Evolutionary conservation across 2,888 invertebrate species (phyloP).

Genomic region (Penaeus monodon): DNA sequence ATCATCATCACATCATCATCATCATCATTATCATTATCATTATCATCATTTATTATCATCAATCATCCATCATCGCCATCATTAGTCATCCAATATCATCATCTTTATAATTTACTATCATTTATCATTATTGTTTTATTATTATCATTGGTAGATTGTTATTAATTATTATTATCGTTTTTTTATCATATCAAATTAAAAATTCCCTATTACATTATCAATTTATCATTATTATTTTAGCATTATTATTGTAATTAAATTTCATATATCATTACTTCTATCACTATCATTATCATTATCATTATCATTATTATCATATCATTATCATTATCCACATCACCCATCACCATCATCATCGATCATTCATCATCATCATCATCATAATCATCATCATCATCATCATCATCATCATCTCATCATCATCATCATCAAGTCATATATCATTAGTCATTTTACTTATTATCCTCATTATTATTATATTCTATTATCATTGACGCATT

Average conservation of each 20-base stretch:
- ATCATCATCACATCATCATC: not conserved
- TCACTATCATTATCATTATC: not conserved
- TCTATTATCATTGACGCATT: slow-evolving; percentile 1
- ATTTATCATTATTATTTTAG: not conserved
- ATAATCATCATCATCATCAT: not conserved
- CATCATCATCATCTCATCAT: not conserved
- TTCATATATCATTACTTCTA: not conserved
- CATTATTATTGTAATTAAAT: not conserved
- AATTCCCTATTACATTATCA: not conserved
- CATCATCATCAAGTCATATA: slow-evolving; percentile 6
- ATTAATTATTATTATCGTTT: not conserved
- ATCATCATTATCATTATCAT: not conserved
- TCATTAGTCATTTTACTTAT: too few species aligned
- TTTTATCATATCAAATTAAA: too few species aligned
- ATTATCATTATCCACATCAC: not conserved
- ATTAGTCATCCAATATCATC: not conserved
- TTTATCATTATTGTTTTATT: not conserved
- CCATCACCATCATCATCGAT: too few species aligned
- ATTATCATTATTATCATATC: not conserved
- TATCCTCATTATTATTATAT: not conserved
- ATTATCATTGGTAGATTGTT: not conserved
- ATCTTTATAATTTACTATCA: not conserved
- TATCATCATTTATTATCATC: too few species aligned
- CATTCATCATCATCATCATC: not conserved
- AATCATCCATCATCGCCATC: not conserved